Evolutionary conservation across 2,113 vertebrate species (phyloP).

Genomic region (Cryptotis parvus): DNA sequence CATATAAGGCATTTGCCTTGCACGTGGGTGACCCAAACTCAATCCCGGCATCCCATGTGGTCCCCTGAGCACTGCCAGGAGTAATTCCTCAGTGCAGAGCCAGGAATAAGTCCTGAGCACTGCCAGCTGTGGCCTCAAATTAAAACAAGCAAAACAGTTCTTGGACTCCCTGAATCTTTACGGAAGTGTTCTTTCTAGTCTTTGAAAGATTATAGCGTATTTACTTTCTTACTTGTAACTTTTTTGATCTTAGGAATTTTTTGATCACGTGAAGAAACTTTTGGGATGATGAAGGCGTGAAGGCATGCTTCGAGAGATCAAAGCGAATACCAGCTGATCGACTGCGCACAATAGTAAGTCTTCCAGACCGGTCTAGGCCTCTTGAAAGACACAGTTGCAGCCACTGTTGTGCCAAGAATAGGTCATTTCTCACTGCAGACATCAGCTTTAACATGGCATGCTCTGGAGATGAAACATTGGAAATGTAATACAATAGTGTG

Average conservation of each 20-base stretch:
- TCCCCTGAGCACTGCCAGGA: no score
- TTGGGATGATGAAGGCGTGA: conserved; percentile 98
- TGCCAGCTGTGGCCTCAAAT: no score
- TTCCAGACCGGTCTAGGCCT: not conserved
- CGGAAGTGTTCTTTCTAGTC: not conserved
- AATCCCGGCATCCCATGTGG: no score
- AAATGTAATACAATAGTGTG: not conserved
- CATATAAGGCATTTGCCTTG: no score
- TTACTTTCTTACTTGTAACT: conserved; percentile 53
- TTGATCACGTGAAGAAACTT: conserved; percentile 99
- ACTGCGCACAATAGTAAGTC: conserved; percentile 99
- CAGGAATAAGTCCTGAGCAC: no score
- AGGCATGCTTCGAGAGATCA: conserved; percentile 98
- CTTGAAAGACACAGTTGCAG: not conserved
- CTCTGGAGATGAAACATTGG: not conserved
- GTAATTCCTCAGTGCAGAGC: no score
- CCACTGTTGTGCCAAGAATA: not conserved
- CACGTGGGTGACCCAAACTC: no score
- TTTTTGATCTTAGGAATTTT: conserved; percentile 94
- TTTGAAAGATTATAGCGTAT: not conserved
- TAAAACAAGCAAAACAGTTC: not conserved
- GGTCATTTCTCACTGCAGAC: not conserved
- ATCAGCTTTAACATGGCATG: not conserved
- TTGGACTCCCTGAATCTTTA: not conserved
- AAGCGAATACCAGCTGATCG: conserved; percentile 99